Base-by-base conservation (phyloP, 1,140 invertebrate genomes). In the Pseudomyrmex sp. region DNA sequence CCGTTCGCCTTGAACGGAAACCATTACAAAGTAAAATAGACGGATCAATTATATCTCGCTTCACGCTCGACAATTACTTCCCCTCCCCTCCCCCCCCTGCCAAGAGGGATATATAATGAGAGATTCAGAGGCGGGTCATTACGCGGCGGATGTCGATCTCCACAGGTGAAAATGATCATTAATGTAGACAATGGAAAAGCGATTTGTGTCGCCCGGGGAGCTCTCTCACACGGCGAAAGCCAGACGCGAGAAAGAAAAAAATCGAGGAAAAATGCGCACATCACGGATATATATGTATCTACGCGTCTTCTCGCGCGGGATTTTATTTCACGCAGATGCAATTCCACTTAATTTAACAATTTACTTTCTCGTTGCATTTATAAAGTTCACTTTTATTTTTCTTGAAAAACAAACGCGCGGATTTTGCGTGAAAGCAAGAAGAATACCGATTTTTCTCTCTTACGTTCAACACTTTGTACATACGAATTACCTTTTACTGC, bases 91-190 rank as follows among this genome's bases (percentile, higher is more conserved):
- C 20, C 20, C 0, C 4, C 66, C n/a, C 72, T 59, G 26, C 44
- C 9, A 5, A 5, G 54, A 12, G 5, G 54, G 15, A 23, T 26
- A 12, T 68, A 7, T 68, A 77, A 77, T 77, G 63, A 77, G 35
- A 46, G 50, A 70, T 10, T 10, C 20, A 26, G 44, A 1, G 18
- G 13, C 18, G 13, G 59, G 15, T 72, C 70, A 79, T 79, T 79
- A 69, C 75, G 15, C 12, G 65, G 65, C 65, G 75, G 65, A 79
- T 70, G 65, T 59, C 65, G 35, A 72, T 50, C 66, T 59, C 20
- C 66, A 7, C 35, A 35, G 56, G 66, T 72, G 76, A 80, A 72
- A 80, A 80, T 80, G 70, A 80, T 80, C 44, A 80, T 80, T 80
- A 72, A 80, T 80, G n/a, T 54, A 58, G 44, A 80, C 76, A 80